These are phyloP conservation scores for Agrilus planipennis DNA, from an alignment of 1,140 invertebrate species.

Conservation along the genomic window DNA sequence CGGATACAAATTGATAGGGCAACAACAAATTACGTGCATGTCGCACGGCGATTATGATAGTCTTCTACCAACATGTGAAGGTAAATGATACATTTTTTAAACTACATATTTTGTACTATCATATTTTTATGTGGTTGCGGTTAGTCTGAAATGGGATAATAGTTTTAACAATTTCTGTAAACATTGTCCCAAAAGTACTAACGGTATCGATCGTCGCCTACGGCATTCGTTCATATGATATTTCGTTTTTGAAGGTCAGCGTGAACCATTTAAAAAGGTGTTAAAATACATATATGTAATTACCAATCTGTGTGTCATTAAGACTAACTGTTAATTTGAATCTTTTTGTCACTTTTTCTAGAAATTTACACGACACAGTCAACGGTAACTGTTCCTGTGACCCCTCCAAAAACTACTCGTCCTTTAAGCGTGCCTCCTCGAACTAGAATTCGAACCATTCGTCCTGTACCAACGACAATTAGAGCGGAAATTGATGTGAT, in stretches of 20 bases:
- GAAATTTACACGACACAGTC: neutral
- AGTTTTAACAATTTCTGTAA: too few species aligned
- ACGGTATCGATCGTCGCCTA: too few species aligned
- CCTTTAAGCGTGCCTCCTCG: too few species aligned
- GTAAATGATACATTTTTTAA: constrained; percentile 36
- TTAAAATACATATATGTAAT: too few species aligned
- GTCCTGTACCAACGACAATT: constrained; percentile 32
- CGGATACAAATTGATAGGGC: constrained; percentile 58
- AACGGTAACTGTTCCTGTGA: neutral
- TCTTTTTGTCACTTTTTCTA: neutral
- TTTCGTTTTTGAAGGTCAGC: too few species aligned
- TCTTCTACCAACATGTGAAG: constrained; percentile 55
- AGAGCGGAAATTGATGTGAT: constrained; percentile 18
- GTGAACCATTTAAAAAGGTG: too few species aligned
- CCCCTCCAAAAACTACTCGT: neutral
- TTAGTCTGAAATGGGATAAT: too few species aligned
- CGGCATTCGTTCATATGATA: too few species aligned
- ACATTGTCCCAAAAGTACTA: too few species aligned
- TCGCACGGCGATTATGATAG: constrained; percentile 69
- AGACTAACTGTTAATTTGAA: too few species aligned
- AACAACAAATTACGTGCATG: constrained; percentile 55
- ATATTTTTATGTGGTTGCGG: too few species aligned
- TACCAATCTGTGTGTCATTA: too few species aligned
- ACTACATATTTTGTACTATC: constrained; percentile 11
- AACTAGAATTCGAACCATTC: constrained; percentile 29